Percentiles rank a stretch among this genome's conserved stretches.
These are phyloP conservation scores for Scomberomorus guttatus DNA, from an alignment of 2,797 vertebrate genomes.

Conservation along the genomic window DNA sequence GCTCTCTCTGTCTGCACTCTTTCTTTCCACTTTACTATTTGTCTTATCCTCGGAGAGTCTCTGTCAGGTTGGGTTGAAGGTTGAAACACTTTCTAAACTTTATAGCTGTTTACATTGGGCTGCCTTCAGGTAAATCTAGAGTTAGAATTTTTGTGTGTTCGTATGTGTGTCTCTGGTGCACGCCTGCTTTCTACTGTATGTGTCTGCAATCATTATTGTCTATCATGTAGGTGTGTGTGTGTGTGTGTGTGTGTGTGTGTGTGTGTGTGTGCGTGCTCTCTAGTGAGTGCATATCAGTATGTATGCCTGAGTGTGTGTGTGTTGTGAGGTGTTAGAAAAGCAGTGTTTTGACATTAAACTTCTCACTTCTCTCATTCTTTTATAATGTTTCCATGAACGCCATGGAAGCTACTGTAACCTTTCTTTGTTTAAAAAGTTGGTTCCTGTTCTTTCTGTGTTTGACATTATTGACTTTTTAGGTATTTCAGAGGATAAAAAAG, in stretches of 20 bases:
- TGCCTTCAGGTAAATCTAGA: slow-evolving; percentile 50
- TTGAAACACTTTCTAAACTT: slow-evolving; percentile 74
- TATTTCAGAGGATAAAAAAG: slow-evolving; percentile 1
- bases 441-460: slow-evolving; percentile 6
- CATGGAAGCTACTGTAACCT: slow-evolving; percentile 34
- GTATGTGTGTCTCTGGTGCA: neutral
- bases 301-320: neutral
- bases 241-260: neutral
- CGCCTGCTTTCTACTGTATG: slow-evolving; percentile 25
- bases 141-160: slow-evolving; percentile 3
- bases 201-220: slow-evolving; percentile 27
- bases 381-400: slow-evolving; percentile 52
- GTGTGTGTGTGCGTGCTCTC: neutral
- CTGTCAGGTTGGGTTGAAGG: slow-evolving; percentile 69
- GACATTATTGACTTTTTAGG: neutral
- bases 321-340: slow-evolving; percentile 9
- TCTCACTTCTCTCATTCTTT: slow-evolving; percentile 48
- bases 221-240: neutral
- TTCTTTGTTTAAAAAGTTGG: slow-evolving; percentile 25
- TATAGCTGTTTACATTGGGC: slow-evolving; percentile 68
- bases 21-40: slow-evolving; percentile 62
- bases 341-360: slow-evolving; percentile 37
- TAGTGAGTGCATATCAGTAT: slow-evolving; percentile 8
- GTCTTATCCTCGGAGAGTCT: slow-evolving; percentile 57
- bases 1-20: slow-evolving; percentile 36